Evolutionary conservation across 1,140 invertebrate species (phyloP).

Genomic region (Micrasema longulum): DNA sequence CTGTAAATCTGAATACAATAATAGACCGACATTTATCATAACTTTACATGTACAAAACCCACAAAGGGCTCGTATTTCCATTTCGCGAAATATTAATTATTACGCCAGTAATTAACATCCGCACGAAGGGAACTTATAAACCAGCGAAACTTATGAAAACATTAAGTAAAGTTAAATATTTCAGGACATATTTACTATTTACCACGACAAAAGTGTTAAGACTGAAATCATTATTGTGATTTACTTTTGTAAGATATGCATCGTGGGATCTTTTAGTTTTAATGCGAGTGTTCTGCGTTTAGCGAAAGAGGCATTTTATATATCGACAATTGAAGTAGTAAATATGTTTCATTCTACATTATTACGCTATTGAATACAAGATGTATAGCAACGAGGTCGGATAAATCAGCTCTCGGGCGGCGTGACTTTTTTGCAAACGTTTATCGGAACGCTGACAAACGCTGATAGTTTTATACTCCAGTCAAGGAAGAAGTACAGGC

Average conservation of each 20-base stretch:
- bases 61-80: slow-evolving; percentile 15
- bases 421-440: slow-evolving; percentile 8
- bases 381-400: slow-evolving; percentile 10
- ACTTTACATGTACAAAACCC: slow-evolving; percentile 2
- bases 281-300: background rate
- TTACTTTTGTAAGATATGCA: too few species aligned
- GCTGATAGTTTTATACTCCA: slow-evolving; percentile 20
- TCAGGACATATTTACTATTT: too few species aligned
- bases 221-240: too few species aligned
- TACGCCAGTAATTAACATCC: too few species aligned
- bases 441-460: slow-evolving; percentile 28
- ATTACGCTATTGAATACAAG: slow-evolving; percentile 29
- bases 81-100: background rate
- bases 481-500: background rate
- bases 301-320: background rate
- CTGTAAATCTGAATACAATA: slow-evolving; percentile 25
- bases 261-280: too few species aligned
- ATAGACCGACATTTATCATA: slow-evolving; percentile 14
- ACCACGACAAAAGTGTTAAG: too few species aligned
- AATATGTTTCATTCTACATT: slow-evolving; percentile 17
- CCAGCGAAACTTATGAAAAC: too few species aligned
- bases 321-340: slow-evolving; percentile 25
- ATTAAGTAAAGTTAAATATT: too few species aligned
- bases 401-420: slow-evolving; percentile 7
- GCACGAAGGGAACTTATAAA: too few species aligned